Conservation (phyloP, 2,113 vertebrate species). For the Lanius collurio region DNA sequence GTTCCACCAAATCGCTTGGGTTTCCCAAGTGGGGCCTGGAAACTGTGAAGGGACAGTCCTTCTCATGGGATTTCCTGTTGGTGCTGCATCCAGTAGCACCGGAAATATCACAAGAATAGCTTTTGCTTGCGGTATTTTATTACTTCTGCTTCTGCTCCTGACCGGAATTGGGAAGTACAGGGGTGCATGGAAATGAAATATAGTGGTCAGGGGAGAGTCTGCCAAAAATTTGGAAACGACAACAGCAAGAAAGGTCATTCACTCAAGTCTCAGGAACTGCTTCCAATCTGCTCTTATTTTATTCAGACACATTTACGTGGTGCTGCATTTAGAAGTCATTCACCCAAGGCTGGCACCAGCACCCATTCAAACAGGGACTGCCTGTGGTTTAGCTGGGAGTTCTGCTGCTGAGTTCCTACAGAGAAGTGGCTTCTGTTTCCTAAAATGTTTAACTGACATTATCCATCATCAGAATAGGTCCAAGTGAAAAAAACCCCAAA, state of each 20-base stretch:
- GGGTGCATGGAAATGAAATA: slow-evolving; percentile 54
- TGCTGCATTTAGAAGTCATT: neutral
- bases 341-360: neutral
- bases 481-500: neutral
- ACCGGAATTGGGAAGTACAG: slow-evolving; percentile 38
- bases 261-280: neutral
- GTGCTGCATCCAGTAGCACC: slow-evolving; percentile 40
- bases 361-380: neutral
- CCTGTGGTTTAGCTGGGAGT: slow-evolving; percentile 10
- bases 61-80: slow-evolving; percentile 66
- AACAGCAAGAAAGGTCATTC: slow-evolving; percentile 13
- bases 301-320: neutral
- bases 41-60: neutral
- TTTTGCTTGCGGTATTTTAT: slow-evolving; percentile 62
- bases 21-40: slow-evolving; percentile 6
- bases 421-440: slow-evolving; percentile 51
- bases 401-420: slow-evolving; percentile 9
- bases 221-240: slow-evolving; percentile 17
- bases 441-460: slow-evolving; percentile 39
- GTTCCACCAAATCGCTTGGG: neutral
- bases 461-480: neutral
- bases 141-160: slow-evolving; percentile 64
- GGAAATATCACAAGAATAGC: slow-evolving; percentile 67
- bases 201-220: slow-evolving; percentile 19
- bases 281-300: neutral